Percentiles rank a stretch among this genome's conserved stretches.
phyloP scores from a whole-genome alignment of 2,797 vertebrate genomes.

The Benthosema pterotum region DNA sequence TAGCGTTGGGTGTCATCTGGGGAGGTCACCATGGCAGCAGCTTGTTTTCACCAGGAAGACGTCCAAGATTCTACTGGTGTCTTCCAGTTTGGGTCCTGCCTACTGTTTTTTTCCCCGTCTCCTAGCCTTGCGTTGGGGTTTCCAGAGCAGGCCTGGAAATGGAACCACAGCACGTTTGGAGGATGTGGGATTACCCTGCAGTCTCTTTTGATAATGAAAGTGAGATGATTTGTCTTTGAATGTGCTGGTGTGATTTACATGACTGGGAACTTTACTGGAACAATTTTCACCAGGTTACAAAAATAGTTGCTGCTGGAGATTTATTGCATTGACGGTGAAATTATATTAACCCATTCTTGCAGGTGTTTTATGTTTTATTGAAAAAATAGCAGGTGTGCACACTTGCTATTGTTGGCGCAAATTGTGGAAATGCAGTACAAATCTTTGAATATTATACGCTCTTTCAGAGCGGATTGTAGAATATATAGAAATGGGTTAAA shows the following conservation, averaged over 20 bases:
- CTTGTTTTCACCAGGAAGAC: conserved; percentile 43
- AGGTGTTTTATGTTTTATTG: too few species aligned
- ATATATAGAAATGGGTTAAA: too few species aligned
- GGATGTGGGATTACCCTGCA: neutral
- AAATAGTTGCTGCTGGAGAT: neutral
- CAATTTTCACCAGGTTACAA: neutral
- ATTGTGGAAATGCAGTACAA: too few species aligned
- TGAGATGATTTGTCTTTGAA: conserved; percentile 1
- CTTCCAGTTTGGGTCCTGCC: conserved; percentile 1
- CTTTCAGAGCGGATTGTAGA: too few species aligned
- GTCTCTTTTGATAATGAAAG: conserved; percentile 7
- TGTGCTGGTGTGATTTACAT: conserved; percentile 12
- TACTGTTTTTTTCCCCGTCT: neutral
- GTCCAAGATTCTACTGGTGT: conserved; percentile 38
- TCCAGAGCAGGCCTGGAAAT: conserved; percentile 23
- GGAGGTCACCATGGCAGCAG: conserved; percentile 44
- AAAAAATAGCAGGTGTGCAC: too few species aligned
- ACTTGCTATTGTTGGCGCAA: too few species aligned
- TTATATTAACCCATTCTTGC: too few species aligned
- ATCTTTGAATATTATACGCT: too few species aligned
- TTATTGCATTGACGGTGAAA: too few species aligned
- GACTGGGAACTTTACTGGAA: neutral
- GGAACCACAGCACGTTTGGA: conserved; percentile 8
- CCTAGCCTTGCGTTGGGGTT: conserved; percentile 1
- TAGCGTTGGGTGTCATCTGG: conserved; percentile 38